These are phyloP conservation scores for Eustalomyia histrio DNA, from an alignment of 2,888 invertebrate species.

Conservation along the genomic window DNA sequence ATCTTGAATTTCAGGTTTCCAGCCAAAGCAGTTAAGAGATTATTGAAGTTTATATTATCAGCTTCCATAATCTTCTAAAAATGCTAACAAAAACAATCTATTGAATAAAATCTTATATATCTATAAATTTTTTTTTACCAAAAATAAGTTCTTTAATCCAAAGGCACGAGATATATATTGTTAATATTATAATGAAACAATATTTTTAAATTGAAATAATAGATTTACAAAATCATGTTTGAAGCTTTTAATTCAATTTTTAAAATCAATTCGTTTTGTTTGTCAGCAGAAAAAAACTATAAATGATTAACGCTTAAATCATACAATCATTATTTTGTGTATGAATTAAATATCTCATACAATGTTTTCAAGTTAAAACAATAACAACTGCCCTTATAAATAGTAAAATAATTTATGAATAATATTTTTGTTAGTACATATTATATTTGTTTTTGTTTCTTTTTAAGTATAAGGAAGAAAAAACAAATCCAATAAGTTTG, in stretches of 20 bases:
- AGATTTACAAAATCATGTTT: slow-evolving; percentile 24
- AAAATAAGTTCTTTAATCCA: no score
- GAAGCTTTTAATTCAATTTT: slow-evolving; percentile 47
- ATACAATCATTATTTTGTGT: slow-evolving; percentile 20
- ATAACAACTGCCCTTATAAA: slow-evolving; percentile 51
- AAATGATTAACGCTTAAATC: slow-evolving; percentile 47
- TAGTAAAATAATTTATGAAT: slow-evolving; percentile 31
- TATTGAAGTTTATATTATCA: no score
- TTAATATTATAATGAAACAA: background rate
- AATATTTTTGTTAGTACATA: slow-evolving; percentile 32
- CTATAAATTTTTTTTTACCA: no score
- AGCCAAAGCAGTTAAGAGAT: no score
- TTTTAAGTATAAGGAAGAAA: background rate
- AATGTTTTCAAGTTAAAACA: slow-evolving; percentile 18
- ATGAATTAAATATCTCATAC: slow-evolving; percentile 20
- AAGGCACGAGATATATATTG: no score
- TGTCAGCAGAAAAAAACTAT: slow-evolving; percentile 50
- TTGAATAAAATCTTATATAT: no score
- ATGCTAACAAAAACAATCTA: no score
- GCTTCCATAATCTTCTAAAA: no score
- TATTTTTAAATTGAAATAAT: slow-evolving; percentile 1
- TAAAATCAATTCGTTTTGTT: slow-evolving; percentile 53
- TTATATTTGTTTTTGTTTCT: background rate
- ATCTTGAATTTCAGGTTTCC: no score
- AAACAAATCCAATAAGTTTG: slow-evolving; percentile 38